Conservation (phyloP, 2,797 vertebrate species). For the Lophius americanus region DNA sequence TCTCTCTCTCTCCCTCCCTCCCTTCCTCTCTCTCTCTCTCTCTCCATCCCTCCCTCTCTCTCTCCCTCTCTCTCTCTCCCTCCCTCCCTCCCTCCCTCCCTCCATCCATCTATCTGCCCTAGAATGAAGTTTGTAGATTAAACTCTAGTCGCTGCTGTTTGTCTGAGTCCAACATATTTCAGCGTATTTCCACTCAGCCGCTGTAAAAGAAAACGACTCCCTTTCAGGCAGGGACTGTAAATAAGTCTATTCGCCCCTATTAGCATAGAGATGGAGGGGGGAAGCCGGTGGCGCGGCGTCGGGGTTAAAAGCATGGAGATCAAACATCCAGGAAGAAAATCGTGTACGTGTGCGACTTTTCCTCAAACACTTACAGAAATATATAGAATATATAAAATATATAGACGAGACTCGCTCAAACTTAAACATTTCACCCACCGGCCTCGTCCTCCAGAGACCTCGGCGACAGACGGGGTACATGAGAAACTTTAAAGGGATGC, state of each 20-base stretch:
- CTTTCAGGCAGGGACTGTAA: conserved; percentile 28
- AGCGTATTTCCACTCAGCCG: conserved; percentile 4
- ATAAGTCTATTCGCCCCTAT: conserved; percentile 43
- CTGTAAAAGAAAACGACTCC: conserved; percentile 23
- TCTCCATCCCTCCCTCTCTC: too few species aligned
- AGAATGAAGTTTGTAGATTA: conserved; percentile 2
- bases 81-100: too few species aligned
- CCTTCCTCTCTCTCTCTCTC: too few species aligned
- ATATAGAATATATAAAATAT: too few species aligned
- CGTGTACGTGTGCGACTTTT: neutral
- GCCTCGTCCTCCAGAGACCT: conserved; percentile 1
- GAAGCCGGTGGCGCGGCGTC: conserved; percentile 3
- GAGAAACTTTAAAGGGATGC: conserved; percentile 8
- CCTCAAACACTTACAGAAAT: too few species aligned
- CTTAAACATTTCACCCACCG: neutral
- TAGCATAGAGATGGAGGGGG: conserved; percentile 22
- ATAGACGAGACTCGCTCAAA: conserved; percentile 8
- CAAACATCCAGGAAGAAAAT: conserved; percentile 36
- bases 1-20: too few species aligned
- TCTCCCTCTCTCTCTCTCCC: too few species aligned
- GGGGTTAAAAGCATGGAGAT: conserved; percentile 14
- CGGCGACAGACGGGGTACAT: neutral
- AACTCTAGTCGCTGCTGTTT: conserved; percentile 8
- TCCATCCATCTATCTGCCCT: too few species aligned
- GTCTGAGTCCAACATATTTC: conserved; percentile 4